Percentiles rank a stretch among this genome's conserved stretches.
These are phyloP conservation scores for Copidosoma aretas DNA, from an alignment of 2,888 invertebrate species.

Conservation along the genomic window DNA sequence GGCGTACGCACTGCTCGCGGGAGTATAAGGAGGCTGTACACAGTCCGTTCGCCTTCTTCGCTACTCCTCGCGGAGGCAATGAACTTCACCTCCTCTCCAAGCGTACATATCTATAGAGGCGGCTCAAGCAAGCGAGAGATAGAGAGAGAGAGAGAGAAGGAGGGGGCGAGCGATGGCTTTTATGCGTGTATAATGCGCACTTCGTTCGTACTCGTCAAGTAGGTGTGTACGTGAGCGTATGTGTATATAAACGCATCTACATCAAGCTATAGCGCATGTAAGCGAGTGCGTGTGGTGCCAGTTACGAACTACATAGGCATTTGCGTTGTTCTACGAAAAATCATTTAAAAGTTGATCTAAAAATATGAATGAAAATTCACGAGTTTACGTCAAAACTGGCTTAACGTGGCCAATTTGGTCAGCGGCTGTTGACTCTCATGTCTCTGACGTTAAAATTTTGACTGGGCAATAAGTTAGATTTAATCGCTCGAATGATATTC, in stretches of 20 bases:
- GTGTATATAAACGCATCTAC: background rate
- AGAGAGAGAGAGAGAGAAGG: conserved; percentile 16
- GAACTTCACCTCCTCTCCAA: conserved; percentile 60
- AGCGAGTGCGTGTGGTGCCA: too few species aligned
- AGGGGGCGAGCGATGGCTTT: conserved; percentile 46
- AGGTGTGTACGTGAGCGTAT: conserved; percentile 38
- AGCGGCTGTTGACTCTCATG: too few species aligned
- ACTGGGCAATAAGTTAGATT: too few species aligned
- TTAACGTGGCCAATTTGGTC: too few species aligned
- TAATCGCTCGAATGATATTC: too few species aligned
- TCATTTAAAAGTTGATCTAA: too few species aligned
- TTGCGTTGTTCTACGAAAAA: too few species aligned
- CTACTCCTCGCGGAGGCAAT: conserved; percentile 55
- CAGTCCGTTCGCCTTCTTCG: conserved; percentile 5
- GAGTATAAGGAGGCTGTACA: background rate
- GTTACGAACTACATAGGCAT: too few species aligned
- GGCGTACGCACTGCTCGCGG: background rate
- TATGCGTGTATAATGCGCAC: conserved; percentile 60
- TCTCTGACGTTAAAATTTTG: too few species aligned
- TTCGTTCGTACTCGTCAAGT: conserved; percentile 48
- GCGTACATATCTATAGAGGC: conserved; percentile 1
- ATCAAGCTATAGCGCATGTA: too few species aligned
- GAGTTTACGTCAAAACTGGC: too few species aligned
- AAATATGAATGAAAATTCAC: too few species aligned
- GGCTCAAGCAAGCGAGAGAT: conserved; percentile 12